These are phyloP conservation scores for Metacarcinus magister DNA, from an alignment of 2,888 invertebrate genomes.

Conservation along the genomic window DNA sequence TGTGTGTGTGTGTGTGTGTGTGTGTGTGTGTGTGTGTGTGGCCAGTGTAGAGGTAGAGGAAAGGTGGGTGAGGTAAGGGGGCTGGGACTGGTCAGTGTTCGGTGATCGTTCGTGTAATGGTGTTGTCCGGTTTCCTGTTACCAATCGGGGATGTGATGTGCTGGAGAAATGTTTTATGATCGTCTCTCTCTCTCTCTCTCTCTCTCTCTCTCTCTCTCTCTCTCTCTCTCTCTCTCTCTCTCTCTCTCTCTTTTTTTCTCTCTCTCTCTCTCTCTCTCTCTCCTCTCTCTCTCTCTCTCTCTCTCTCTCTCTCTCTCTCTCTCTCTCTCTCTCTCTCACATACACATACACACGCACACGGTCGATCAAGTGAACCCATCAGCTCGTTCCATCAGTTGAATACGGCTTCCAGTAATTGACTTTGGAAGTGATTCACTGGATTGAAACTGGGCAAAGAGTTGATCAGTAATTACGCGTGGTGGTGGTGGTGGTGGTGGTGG, in stretches of 20 bases:
- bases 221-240: slow-evolving; percentile 26
- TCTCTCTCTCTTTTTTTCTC: background rate
- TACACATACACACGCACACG: background rate
- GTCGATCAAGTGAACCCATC: background rate
- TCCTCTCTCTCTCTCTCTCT: background rate
- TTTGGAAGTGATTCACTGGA: background rate
- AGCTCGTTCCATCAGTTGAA: background rate
- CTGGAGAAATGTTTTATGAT: background rate
- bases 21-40: too few species aligned
- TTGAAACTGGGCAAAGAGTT: background rate
- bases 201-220: slow-evolving; percentile 26
- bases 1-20: too few species aligned
- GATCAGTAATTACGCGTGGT: background rate
- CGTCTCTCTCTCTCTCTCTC: background rate
- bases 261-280: background rate
- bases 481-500: background rate
- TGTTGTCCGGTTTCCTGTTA: background rate
- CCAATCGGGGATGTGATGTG: background rate
- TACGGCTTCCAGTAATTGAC: slow-evolving; percentile 12
- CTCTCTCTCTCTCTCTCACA: background rate
- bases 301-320: slow-evolving; percentile 26
- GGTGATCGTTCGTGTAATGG: background rate
- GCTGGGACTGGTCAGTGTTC: background rate
- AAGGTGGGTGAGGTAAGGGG: too few species aligned
- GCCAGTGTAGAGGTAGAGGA: too few species aligned